Percentiles rank a stretch among this genome's conserved stretches.
Conservation (phyloP, 2,888 invertebrate genomes). For the Apoderus coryli region DNA sequence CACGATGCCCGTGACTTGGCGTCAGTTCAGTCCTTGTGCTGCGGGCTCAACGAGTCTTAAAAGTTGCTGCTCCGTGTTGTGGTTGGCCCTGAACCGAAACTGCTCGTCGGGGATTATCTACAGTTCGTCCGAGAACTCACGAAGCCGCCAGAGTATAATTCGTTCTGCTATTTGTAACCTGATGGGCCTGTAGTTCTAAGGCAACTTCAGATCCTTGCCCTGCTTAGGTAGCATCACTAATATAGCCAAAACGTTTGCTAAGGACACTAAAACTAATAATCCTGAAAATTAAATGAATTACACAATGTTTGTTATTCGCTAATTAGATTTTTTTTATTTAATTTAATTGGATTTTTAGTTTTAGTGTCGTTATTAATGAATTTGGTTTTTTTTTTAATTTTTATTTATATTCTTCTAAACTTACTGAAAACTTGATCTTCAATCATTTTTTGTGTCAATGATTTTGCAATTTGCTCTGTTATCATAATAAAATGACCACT, state of each 20-base stretch:
- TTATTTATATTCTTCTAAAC: not conserved
- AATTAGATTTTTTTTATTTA: not conserved
- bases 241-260: too few relatives aligned
- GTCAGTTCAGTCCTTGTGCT: constrained; percentile 15
- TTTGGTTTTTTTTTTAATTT: not conserved
- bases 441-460: constrained; percentile 32
- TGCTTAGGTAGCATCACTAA: too few relatives aligned
- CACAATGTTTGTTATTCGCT: constrained; percentile 1
- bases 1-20: not conserved
- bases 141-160: too few relatives aligned
- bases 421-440: too few relatives aligned
- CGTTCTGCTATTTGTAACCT: too few relatives aligned
- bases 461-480: constrained; percentile 25
- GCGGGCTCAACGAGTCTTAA: constrained; percentile 19
- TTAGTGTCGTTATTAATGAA: not conserved
- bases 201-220: too few relatives aligned
- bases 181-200: too few relatives aligned
- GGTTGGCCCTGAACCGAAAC: constrained; percentile 19
- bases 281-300: too few relatives aligned
- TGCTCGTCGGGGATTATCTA: constrained; percentile 13
- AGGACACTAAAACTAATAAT: too few relatives aligned
- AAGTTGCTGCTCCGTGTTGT: constrained; percentile 21
- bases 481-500: constrained; percentile 26
- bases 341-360: not conserved
- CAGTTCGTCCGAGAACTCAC: too few relatives aligned